phyloP scores from a whole-genome alignment of 2,113 vertebrate genomes.

The Peromyscus californicus region DNA sequence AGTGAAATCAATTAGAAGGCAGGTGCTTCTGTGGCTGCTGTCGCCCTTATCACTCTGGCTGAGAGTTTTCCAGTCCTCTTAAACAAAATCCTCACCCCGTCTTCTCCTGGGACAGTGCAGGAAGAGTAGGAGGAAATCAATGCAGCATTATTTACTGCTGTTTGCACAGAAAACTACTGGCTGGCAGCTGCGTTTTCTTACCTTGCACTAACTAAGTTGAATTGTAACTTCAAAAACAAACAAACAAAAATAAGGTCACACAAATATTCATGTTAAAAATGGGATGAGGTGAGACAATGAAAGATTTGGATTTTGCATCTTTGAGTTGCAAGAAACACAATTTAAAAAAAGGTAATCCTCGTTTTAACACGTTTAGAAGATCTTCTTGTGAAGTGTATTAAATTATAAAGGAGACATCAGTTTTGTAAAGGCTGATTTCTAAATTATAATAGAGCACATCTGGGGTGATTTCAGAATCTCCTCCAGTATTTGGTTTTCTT shows the following conservation, averaged over 20 bases:
- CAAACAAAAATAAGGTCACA: neutral
- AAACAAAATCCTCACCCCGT: neutral
- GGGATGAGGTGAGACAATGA: conserved; percentile 7
- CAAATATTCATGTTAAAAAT: conserved; percentile 47
- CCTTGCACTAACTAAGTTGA: conserved; percentile 50
- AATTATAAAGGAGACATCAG: conserved; percentile 58
- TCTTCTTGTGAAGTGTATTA: conserved; percentile 29
- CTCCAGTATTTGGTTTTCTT: conserved; percentile 79
- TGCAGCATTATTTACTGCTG: neutral
- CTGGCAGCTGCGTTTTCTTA: neutral
- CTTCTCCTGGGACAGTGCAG: neutral
- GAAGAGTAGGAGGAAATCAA: neutral
- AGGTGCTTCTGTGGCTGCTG: neutral
- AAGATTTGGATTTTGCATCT: neutral
- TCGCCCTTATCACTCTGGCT: neutral
- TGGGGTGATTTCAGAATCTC: conserved; percentile 66
- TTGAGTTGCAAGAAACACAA: neutral
- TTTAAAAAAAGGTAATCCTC: neutral
- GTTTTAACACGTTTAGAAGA: conserved; percentile 32
- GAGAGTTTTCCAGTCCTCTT: neutral
- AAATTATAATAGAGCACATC: conserved; percentile 73
- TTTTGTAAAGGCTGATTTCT: conserved; percentile 64
- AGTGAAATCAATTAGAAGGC: neutral
- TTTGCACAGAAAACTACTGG: neutral
- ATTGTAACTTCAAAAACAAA: neutral